These are phyloP conservation scores for Chrysochloris asiatica DNA, from an alignment of 2,113 vertebrate genomes.

Conservation along the genomic window DNA sequence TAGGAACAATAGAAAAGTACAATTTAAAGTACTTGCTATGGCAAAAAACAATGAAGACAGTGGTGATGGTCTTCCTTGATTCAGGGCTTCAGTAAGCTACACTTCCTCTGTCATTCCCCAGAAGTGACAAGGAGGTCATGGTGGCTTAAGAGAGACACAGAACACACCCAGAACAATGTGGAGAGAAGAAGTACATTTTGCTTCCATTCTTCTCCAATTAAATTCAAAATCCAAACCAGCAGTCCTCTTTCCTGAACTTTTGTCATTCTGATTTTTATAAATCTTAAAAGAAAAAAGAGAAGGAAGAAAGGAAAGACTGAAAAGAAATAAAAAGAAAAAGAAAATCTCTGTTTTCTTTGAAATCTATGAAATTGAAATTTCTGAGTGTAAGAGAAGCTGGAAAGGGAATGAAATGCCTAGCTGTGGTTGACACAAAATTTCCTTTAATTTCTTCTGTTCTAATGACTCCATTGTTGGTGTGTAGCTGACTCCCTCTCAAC, in stretches of 20 bases:
- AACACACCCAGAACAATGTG: neutral
- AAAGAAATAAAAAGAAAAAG: neutral
- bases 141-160: no score
- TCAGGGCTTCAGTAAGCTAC: no score
- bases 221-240: neutral
- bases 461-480: neutral
- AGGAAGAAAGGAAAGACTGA: no score
- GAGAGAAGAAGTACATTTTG: neutral
- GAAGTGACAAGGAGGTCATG: no score
- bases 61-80: no score
- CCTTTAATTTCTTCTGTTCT: neutral
- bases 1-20: no score
- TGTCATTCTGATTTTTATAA: no score
- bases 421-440: neutral
- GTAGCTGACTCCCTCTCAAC: no score
- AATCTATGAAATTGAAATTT: neutral
- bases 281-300: no score
- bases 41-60: no score
- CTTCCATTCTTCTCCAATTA: neutral
- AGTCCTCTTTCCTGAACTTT: neutral
- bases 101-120: no score
- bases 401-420: neutral
- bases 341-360: neutral
- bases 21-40: no score
- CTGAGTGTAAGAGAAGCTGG: neutral